Base-by-base conservation (phyloP, 2,797 vertebrate species). In the Brotula barbata region DNA sequence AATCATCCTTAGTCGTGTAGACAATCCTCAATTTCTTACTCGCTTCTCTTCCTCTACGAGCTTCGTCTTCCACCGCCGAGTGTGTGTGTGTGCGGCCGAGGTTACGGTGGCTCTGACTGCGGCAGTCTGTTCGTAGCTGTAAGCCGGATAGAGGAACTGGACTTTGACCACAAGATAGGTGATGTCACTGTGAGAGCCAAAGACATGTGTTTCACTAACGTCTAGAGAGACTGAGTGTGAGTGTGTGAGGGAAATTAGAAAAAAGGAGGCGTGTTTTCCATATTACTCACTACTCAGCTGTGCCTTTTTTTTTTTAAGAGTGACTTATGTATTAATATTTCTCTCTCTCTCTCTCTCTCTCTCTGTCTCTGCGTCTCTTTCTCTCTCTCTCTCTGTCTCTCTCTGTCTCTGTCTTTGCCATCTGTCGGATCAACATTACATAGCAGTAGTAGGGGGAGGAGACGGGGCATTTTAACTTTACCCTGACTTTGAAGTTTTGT, bases 131-230 rank as follows among this genome's bases (percentile, higher is more conserved):
- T 61, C 61, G 60, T 62, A 57, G 80, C 80, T 73, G 64, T 74
- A 81, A 90, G 87, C 89, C 85, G 80, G 86, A 90, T 89, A 85
- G 85, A 90, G 87, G 81, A 91, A 90, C 88, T 91, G 91, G 87
- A 92, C 92, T 93, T 93, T 92, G 90, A 91, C 86, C 91, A 82
- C 86, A 87, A 86, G 84, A 81, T 73, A 71, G 74, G 79, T 93
- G 92, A 92, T 92, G 90, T 91, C 91, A 92, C 77, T 74, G 75
- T 71, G 74, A 77, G 58, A 75, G 71, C 75, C 53, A 62, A 68
- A 79, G 48, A 66, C 89, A 88, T 89, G 90, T 82, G 89, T 71
- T 88, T 65, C 60, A 56, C 64, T 78, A 50, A 25, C 47, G 64
- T 63, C 68, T 65, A 68, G 2, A 58, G 64, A 1, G 13, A 43